Conservation (phyloP, 2,797 vertebrate species). For the Phoeniculus purpureus region DNA sequence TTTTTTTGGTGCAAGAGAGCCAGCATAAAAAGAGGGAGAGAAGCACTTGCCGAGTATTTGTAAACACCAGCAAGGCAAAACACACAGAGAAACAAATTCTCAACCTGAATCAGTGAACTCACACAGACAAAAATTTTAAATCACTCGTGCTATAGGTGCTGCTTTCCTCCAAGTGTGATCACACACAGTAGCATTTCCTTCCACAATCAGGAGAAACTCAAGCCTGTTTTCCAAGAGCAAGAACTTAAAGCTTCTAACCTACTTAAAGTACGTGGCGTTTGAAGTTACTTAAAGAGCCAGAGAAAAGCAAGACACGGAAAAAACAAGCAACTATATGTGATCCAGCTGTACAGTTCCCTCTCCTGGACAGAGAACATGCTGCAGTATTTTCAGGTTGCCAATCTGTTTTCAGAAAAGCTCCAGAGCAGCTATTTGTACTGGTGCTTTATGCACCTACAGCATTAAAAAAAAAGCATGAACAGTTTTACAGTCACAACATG, state of each 20-base stretch:
- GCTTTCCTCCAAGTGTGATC: background rate
- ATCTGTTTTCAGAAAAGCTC: background rate
- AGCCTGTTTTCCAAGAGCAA: background rate
- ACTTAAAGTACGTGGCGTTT: background rate
- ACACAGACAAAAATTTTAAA: background rate
- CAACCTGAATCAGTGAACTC: background rate
- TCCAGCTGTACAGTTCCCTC: background rate
- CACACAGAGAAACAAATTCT: background rate
- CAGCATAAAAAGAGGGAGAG: background rate
- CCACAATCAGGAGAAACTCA: background rate
- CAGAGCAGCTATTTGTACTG: background rate
- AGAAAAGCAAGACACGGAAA: background rate
- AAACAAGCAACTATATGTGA: background rate
- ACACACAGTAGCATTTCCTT: background rate
- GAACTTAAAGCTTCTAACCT: background rate
- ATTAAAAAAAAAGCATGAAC: background rate
- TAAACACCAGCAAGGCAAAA: background rate
- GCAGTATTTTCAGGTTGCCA: background rate
- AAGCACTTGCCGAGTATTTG: background rate
- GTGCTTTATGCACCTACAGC: background rate
- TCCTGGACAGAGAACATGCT: background rate
- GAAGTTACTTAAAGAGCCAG: background rate
- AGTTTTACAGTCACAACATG: background rate
- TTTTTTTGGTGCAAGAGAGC: background rate
- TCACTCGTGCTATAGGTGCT: background rate